Conservation (phyloP, 2,888 invertebrate genomes). For the Drosophila colorata region DNA sequence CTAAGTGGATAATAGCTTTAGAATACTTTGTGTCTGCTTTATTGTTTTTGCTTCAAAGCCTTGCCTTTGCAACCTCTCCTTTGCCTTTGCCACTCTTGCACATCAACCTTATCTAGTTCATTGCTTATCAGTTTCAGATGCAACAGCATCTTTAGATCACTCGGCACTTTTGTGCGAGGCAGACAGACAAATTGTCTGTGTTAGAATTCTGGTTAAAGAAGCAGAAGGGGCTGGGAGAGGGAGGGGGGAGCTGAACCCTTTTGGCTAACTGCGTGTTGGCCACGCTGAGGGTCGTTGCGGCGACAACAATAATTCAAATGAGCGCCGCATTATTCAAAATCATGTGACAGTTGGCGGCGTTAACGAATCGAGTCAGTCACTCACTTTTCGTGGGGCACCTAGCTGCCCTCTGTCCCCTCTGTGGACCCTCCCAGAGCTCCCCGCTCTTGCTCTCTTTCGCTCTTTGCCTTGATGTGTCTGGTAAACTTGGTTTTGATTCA, state of each 20-base stretch:
- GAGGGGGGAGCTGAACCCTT: conserved; percentile 31
- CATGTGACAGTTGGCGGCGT: conserved; percentile 65
- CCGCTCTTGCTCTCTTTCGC: not conserved
- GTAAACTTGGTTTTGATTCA: conserved; percentile 69
- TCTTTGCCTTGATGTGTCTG: conserved; percentile 4
- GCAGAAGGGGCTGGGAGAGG: not conserved
- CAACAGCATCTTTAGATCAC: conserved; percentile 37
- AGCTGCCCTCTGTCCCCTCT: not conserved
- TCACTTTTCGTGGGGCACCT: conserved; percentile 10
- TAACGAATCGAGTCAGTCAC: conserved; percentile 65
- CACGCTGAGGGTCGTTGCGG: conserved; percentile 43
- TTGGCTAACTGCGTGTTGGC: conserved; percentile 52
- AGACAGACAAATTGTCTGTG: conserved; percentile 51
- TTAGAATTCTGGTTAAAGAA: conserved; percentile 42
- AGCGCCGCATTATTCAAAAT: conserved; percentile 74
- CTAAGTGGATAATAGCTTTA: too few species aligned
- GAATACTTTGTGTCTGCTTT: too few species aligned
- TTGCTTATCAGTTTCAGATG: conserved; percentile 34
- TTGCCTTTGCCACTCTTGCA: not conserved
- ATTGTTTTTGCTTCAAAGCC: too few species aligned
- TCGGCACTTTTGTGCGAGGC: conserved; percentile 17
- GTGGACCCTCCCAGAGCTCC: not conserved
- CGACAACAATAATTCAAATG: conserved; percentile 77
- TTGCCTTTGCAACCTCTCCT: not conserved
- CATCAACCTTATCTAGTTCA: conserved; percentile 34